Evolutionary conservation across 2,797 vertebrate species (phyloP).

Genomic region (Dermochelys coriacea): DNA sequence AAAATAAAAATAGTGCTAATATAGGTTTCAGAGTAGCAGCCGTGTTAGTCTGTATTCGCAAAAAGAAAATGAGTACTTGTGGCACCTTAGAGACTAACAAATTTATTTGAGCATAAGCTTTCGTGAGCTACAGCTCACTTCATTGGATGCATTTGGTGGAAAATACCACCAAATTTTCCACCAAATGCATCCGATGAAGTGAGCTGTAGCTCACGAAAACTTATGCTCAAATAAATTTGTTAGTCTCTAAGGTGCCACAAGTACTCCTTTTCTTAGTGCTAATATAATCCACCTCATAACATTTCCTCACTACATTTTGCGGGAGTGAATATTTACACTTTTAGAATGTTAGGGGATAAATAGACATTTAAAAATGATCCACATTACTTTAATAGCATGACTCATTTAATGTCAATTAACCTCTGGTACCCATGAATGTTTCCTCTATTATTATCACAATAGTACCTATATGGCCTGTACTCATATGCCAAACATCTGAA

Average conservation of each 20-base stretch:
- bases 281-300: accelerated
- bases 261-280: background rate
- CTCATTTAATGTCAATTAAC: background rate
- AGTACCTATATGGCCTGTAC: background rate
- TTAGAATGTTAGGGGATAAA: background rate
- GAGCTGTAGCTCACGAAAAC: too few relatives aligned
- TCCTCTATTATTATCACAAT: constrained; percentile 1
- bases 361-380: background rate
- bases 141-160: too few relatives aligned
- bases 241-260: too few relatives aligned
- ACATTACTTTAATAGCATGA: constrained; percentile 15
- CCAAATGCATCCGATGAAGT: too few relatives aligned
- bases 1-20: accelerated
- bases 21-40: background rate
- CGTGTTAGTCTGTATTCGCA: too few relatives aligned
- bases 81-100: too few relatives aligned
- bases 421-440: background rate
- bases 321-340: constrained; percentile 36
- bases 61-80: too few relatives aligned
- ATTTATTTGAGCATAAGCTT: too few relatives aligned
- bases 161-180: too few relatives aligned
- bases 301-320: background rate
- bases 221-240: too few relatives aligned
- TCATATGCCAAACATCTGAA: background rate
- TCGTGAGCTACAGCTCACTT: too few relatives aligned